Evolutionary conservation across 2,797 vertebrate genomes (phyloP), one percentile per base, ranked within the genome.

Genomic region (Lacerta bilineata): DNA sequence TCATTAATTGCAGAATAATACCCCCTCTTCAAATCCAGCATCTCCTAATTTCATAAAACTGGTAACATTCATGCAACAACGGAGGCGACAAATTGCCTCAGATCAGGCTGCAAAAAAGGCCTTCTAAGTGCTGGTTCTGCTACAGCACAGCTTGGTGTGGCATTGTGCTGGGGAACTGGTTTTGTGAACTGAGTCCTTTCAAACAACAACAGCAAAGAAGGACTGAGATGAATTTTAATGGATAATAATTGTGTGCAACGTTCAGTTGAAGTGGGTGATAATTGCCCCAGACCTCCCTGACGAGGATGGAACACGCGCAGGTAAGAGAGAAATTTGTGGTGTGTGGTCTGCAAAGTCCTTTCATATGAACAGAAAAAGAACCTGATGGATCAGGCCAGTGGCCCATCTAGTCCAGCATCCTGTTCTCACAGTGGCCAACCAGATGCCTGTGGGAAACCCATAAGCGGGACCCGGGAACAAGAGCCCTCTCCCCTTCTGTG

Each of bases 1-100:
- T 83, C 81, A 71, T 83, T 71, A 83, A 83, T 71, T n/a, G 41
- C 41, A 46, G 43, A 33, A 71, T 83, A 33, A 83, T 71, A 18
- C 81, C 66, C 29, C 36, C 4, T 83, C 81, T 83, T 71, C 66
- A n/a, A 83, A 33, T 55, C 69, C 11, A 13, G 7, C 33, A 25
- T 18, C 20, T 59, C 11, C 83, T 84, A 39, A 75, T 59, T 75
- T 84, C 50, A 75, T 75, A 39, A 84, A 84, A 84, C 50, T 41
- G 55, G 71, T 75, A 61, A 39, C 29, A 50, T 27, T 27, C 33
- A 41, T 29, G 72, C 55, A 85, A 41, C 83, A 43, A 61, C 27
- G 55, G 43, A 72, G 43, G 36, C 25, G 8, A 68, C 27, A 72
- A 84, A 72, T 72, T 50, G 41, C 50, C 43, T 72, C 9, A 5